Evolutionary conservation across 2,888 invertebrate species (phyloP).

Genomic region (Nomada fabriciana): DNA sequence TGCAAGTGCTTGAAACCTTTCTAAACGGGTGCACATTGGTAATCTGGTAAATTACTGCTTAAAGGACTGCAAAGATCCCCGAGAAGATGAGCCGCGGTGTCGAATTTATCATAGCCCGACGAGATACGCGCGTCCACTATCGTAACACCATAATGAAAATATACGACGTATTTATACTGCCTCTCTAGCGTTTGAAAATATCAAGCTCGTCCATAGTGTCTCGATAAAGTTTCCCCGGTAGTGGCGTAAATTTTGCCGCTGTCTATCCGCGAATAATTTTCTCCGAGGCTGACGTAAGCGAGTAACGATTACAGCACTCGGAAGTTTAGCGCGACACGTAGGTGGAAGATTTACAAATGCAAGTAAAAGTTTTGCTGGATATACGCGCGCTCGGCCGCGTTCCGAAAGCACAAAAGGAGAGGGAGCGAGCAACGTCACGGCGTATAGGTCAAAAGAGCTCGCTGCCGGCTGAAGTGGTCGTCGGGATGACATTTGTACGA

Average conservation of each 20-base stretch:
- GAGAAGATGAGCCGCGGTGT: neutral
- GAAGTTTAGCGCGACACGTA: constrained; percentile 56
- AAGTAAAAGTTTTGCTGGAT: constrained; percentile 28
- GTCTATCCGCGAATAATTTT: constrained; percentile 48
- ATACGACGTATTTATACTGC: constrained; percentile 14
- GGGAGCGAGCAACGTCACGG: neutral
- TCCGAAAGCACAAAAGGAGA: constrained; percentile 4
- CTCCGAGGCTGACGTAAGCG: constrained; percentile 30
- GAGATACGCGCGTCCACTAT: neutral
- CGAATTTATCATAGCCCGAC: neutral
- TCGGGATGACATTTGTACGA: constrained; percentile 70
- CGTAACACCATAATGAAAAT: constrained; percentile 9
- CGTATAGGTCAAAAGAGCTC: constrained; percentile 52
- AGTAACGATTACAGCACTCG: constrained; percentile 60
- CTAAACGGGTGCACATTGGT: too few species aligned
- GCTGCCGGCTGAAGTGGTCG: constrained; percentile 58
- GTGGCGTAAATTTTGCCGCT: constrained; percentile 23
- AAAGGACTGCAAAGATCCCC: neutral
- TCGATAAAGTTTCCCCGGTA: constrained; percentile 24
- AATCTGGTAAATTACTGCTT: too few species aligned
- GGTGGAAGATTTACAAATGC: constrained; percentile 53
- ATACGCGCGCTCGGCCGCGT: neutral
- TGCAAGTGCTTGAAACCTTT: too few species aligned
- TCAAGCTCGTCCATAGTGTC: neutral
- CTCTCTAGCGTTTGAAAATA: constrained; percentile 13